A percentile compares a stretch with the other conserved stretches of the same genome.
Conservation (phyloP, 2,113 vertebrate species). For the Aepyceros melampus region DNA sequence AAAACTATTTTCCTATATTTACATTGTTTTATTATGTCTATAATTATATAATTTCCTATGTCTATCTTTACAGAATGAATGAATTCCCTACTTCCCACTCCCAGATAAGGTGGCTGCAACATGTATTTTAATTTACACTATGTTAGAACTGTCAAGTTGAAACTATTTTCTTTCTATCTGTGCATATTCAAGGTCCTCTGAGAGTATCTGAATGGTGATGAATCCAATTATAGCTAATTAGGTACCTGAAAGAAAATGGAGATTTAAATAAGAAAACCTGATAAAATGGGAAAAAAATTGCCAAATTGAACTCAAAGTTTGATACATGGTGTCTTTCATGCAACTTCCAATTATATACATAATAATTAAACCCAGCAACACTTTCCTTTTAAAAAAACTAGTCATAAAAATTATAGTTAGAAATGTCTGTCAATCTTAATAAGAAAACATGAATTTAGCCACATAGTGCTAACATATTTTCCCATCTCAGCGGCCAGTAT, state of each 20-base stretch:
- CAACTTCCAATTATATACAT: background rate
- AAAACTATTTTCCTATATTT: background rate
- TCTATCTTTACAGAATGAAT: background rate
- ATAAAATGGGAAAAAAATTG: background rate
- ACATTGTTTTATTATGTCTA: background rate
- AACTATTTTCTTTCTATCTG: background rate
- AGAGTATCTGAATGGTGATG: background rate
- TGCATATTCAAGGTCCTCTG: accelerated
- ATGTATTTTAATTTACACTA: background rate
- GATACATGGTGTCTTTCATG: background rate
- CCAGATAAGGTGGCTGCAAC: background rate
- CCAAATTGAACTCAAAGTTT: background rate
- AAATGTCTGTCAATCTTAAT: background rate
- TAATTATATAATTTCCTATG: background rate
- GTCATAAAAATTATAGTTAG: background rate
- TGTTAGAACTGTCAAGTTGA: background rate
- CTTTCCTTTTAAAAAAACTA: background rate
- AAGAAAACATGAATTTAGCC: background rate
- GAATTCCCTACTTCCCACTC: background rate
- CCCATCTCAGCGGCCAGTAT: background rate
- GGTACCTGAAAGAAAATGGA: background rate
- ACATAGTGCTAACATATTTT: background rate
- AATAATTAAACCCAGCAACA: background rate
- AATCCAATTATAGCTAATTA: background rate
- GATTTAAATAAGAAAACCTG: background rate